Evolutionary conservation across 2,113 vertebrate genomes (phyloP).

Genomic region (Poeciliopsis retropinna): DNA sequence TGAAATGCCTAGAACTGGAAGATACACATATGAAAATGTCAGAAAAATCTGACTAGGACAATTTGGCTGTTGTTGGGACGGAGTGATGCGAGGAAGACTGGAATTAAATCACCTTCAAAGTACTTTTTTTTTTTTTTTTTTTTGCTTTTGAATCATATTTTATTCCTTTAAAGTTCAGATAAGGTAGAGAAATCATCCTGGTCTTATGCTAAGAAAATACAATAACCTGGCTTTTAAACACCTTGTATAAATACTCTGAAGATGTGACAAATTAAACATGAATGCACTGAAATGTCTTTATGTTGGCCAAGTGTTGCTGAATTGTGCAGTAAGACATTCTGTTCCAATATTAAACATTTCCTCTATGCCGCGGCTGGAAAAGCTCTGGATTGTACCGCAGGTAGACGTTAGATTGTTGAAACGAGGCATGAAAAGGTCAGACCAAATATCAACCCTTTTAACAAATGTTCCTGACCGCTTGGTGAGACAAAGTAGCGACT

Average conservation of each 20-base stretch:
- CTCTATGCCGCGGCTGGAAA: not conserved
- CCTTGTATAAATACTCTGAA: too few relatives aligned
- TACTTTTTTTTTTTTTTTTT: not conserved
- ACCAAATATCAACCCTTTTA: slow-evolving; percentile 1
- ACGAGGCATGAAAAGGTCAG: not conserved
- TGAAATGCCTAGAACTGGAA: not conserved
- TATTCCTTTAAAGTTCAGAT: not conserved
- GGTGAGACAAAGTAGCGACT: not conserved
- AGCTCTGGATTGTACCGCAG: not conserved
- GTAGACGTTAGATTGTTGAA: not conserved
- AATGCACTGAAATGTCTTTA: not conserved
- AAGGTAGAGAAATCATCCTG: not conserved
- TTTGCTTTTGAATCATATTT: not conserved
- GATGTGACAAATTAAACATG: too few relatives aligned
- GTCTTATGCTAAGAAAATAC: not conserved
- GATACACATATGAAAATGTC: not conserved
- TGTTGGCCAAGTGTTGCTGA: not conserved
- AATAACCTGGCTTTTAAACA: not conserved
- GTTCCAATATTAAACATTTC: not conserved
- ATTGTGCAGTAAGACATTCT: not conserved
- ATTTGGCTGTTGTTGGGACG: not conserved
- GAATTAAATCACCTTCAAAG: too few relatives aligned
- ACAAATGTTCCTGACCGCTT: not conserved
- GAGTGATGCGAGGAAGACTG: not conserved
- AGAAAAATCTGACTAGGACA: not conserved